Percentiles rank a stretch among this genome's conserved stretches.
Conservation (phyloP, 2,113 vertebrate genomes). For the Abramis brama region DNA sequence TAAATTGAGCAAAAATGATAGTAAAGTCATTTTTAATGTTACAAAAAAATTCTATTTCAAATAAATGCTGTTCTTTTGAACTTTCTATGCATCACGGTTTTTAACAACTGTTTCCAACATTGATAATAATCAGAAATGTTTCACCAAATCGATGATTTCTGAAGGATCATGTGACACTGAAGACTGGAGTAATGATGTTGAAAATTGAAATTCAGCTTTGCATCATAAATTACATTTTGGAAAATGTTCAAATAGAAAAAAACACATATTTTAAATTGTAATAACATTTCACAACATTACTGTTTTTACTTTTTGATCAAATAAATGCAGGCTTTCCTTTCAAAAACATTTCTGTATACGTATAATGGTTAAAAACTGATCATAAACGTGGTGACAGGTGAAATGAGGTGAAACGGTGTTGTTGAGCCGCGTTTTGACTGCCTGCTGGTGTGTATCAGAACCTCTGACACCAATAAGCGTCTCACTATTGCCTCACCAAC, state of each 20-base stretch:
- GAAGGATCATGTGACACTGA: neutral
- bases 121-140: neutral
- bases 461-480: neutral
- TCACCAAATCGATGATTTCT: neutral
- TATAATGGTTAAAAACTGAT: neutral
- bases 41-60: neutral
- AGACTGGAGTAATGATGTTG: neutral
- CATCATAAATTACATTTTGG: neutral
- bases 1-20: neutral
- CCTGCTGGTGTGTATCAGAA: slow-evolving; percentile 22
- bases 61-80: too few species aligned
- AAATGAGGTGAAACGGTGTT: slow-evolving; percentile 6
- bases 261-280: neutral
- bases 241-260: neutral
- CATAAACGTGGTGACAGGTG: neutral
- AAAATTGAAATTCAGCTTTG: neutral
- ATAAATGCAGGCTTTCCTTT: neutral
- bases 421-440: neutral
- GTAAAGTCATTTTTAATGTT: neutral
- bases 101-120: neutral
- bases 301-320: neutral
- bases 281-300: neutral
- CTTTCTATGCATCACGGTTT: neutral
- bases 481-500: neutral
- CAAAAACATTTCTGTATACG: neutral